These are phyloP conservation scores for Oncorhynchus keta DNA, from an alignment of 2,113 vertebrate genomes.

Conservation along the genomic window DNA sequence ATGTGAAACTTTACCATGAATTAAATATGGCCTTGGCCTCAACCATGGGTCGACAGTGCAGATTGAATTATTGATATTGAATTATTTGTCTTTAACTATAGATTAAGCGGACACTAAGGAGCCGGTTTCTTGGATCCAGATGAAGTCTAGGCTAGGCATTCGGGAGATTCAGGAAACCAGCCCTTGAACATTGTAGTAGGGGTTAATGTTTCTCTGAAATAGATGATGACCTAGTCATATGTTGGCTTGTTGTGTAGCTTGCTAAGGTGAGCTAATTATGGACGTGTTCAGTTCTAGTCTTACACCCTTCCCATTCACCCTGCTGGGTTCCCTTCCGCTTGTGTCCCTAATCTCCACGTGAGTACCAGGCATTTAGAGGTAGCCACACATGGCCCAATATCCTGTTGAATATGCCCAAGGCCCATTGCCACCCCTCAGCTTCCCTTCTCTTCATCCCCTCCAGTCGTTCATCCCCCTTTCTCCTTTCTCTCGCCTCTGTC, in stretches of 20 bases:
- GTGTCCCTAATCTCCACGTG: neutral
- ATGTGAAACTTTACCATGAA: slow-evolving; percentile 20
- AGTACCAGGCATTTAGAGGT: neutral
- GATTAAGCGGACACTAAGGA: too few species aligned
- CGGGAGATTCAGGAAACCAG: too few species aligned
- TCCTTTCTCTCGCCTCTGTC: neutral
- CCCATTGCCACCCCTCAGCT: neutral
- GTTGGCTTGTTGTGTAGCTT: neutral
- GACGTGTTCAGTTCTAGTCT: neutral
- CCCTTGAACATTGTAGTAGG: too few species aligned
- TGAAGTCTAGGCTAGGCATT: too few species aligned
- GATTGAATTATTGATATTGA: slow-evolving; percentile 25
- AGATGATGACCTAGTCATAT: neutral
- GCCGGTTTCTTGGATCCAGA: too few species aligned
- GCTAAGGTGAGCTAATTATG: too few species aligned
- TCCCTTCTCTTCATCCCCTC: neutral
- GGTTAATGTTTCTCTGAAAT: too few species aligned
- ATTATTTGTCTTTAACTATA: neutral
- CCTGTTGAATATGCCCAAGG: slow-evolving; percentile 6
- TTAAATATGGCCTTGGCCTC: slow-evolving; percentile 23
- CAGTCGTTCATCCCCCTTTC: neutral
- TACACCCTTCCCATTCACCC: neutral
- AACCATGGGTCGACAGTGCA: neutral
- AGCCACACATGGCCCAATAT: neutral
- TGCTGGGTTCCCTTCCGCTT: neutral